A percentile compares a stretch with the other conserved stretches of the same genome.
These are phyloP conservation scores for Microcebus murinus DNA, from an alignment of 2,113 vertebrate genomes.

Conservation along the genomic window DNA sequence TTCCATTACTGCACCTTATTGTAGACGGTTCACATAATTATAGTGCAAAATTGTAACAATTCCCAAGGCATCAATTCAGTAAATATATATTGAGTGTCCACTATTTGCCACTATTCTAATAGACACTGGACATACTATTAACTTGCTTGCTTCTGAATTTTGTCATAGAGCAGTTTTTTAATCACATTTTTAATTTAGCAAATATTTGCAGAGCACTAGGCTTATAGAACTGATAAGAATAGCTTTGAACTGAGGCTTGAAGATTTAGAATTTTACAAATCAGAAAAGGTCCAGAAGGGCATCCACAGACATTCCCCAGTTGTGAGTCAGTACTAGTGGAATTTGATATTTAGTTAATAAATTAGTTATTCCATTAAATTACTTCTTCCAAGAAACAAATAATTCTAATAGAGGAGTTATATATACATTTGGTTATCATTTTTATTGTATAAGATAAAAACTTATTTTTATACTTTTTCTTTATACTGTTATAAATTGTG, in stretches of 20 bases:
- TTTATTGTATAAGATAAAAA: background rate
- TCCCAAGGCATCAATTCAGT: background rate
- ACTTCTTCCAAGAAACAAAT: background rate
- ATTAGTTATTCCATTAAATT: constrained; percentile 2
- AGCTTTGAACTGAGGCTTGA: background rate
- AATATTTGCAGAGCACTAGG: background rate
- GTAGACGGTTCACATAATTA: background rate
- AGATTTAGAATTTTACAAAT: background rate
- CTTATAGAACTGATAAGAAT: background rate
- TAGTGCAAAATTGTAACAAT: background rate
- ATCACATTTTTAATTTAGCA: constrained; percentile 20
- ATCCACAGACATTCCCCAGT: background rate
- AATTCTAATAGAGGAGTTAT: background rate
- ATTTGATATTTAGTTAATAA: background rate
- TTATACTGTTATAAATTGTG: background rate
- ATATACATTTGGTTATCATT: background rate
- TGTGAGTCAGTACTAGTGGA: background rate
- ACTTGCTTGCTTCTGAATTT: constrained; percentile 38
- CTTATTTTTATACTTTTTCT: background rate
- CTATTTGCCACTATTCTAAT: background rate
- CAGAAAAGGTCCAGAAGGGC: background rate
- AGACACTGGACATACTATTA: background rate
- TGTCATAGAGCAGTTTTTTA: background rate
- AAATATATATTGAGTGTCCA: constrained; percentile 11
- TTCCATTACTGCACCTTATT: background rate